Evolutionary conservation across 1,140 invertebrate species (phyloP).

Genomic region (Ceratina calcarata): DNA sequence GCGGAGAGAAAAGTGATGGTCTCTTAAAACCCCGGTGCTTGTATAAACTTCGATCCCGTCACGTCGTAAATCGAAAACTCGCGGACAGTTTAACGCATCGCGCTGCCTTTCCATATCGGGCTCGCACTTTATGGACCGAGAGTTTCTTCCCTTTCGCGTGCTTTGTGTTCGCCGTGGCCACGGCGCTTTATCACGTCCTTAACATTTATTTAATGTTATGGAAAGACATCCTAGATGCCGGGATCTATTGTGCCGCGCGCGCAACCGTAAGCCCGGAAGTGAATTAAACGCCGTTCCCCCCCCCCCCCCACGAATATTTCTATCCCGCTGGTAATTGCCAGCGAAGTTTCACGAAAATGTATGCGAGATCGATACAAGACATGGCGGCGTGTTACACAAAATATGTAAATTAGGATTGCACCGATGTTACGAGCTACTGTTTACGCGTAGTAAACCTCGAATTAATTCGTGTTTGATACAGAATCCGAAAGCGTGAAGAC

Average conservation of each 20-base stretch:
- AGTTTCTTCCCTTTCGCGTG: constrained; percentile 14
- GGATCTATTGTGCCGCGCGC: not conserved
- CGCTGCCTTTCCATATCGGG: constrained; percentile 56
- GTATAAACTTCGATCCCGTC: constrained; percentile 66
- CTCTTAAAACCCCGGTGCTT: constrained; percentile 50
- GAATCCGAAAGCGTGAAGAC: no score
- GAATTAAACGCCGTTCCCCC: not conserved
- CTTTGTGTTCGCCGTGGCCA: constrained; percentile 31
- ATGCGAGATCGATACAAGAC: no score
- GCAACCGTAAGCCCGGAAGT: not conserved
- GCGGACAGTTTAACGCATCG: constrained; percentile 64
- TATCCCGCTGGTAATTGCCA: no score
- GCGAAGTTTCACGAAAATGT: no score
- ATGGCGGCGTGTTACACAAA: no score
- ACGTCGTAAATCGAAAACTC: constrained; percentile 66
- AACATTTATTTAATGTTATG: constrained; percentile 58
- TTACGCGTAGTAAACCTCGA: no score
- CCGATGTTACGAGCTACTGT: no score
- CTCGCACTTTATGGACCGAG: constrained; percentile 54
- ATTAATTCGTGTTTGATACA: no score
- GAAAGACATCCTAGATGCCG: constrained; percentile 3
- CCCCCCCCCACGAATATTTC: no score
- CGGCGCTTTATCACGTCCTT: constrained; percentile 49
- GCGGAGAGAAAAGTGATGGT: constrained; percentile 57
- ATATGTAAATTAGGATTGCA: no score